Evolutionary conservation across 2,888 invertebrate species (phyloP).

Genomic region (Caenorhabditis uteleia): DNA sequence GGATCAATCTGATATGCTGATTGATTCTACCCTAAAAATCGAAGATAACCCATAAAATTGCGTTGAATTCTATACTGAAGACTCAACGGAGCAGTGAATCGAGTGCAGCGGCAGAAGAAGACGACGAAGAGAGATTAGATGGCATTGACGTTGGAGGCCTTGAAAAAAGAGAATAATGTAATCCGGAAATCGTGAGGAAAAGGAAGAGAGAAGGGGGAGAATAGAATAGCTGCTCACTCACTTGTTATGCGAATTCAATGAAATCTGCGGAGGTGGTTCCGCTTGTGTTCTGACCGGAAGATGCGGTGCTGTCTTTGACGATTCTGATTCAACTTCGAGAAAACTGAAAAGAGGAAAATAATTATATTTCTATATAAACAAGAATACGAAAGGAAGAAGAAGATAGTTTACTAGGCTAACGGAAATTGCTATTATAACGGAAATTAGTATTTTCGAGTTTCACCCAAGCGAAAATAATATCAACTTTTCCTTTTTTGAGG

Average conservation of each 20-base stretch:
- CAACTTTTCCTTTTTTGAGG: too few species aligned
- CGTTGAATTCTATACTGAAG: neutral
- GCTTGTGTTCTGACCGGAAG: conserved; percentile 37
- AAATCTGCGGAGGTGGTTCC: conserved; percentile 12
- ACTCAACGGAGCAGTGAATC: conserved; percentile 27
- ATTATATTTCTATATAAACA: too few species aligned
- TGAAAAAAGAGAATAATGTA: too few species aligned
- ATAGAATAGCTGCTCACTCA: neutral
- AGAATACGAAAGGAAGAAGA: too few species aligned
- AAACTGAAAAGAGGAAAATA: conserved; percentile 73
- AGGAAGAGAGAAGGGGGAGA: too few species aligned
- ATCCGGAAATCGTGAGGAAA: too few species aligned
- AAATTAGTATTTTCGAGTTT: too few species aligned
- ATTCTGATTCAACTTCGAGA: conserved; percentile 75
- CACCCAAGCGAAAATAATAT: too few species aligned
- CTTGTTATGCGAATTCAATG: conserved; percentile 20
- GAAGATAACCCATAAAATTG: neutral
- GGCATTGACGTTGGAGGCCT: too few species aligned
- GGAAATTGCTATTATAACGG: too few species aligned
- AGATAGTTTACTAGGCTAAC: too few species aligned
- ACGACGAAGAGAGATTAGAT: conserved; percentile 4
- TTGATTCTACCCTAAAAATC: neutral
- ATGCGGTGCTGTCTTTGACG: conserved; percentile 44
- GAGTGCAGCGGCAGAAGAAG: conserved; percentile 28
- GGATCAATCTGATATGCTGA: neutral